Conservation (phyloP, 2,797 vertebrate genomes). For the Champsocephalus esox region DNA sequence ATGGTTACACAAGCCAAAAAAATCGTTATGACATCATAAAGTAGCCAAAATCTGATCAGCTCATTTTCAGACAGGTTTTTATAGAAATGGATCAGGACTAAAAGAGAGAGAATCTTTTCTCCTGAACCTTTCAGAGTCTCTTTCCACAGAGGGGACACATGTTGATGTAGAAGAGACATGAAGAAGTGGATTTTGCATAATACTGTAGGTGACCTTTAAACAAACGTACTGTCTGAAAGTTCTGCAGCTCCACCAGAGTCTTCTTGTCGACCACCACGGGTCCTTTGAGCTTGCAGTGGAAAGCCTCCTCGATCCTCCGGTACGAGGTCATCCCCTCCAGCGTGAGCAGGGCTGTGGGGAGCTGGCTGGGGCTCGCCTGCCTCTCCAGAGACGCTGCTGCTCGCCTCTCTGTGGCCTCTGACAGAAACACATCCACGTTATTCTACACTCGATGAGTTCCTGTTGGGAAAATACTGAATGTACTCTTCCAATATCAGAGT, state of each 20-base stretch:
- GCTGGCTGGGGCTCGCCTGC: constrained; percentile 81
- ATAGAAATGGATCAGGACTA: too few relatives aligned
- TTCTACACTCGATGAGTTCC: constrained; percentile 1
- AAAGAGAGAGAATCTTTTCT: too few relatives aligned
- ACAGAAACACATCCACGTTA: constrained; percentile 27
- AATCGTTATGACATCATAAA: too few relatives aligned
- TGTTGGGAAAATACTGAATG: too few relatives aligned
- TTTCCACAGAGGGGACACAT: too few relatives aligned
- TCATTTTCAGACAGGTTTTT: too few relatives aligned
- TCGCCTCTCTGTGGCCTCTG: constrained; percentile 91
- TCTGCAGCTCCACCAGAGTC: constrained; percentile 93
- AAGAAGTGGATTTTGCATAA: too few relatives aligned
- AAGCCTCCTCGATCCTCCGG: constrained; percentile 89
- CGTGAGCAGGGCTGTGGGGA: constrained; percentile 83
- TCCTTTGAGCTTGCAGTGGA: constrained; percentile 93
- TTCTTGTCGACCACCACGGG: constrained; percentile 91
- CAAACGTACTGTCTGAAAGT: constrained; percentile 93
- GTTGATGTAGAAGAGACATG: too few relatives aligned
- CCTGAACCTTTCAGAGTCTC: too few relatives aligned
- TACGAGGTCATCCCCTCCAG: constrained; percentile 84
- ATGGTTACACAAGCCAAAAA: too few relatives aligned
- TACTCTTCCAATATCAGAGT: too few relatives aligned
- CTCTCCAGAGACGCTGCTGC: constrained; percentile 71
- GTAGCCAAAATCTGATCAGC: too few relatives aligned
- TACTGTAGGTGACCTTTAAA: constrained; percentile 36